Base-by-base conservation (phyloP, 2,888 invertebrate genomes). In the Heliconius cydno region DNA sequence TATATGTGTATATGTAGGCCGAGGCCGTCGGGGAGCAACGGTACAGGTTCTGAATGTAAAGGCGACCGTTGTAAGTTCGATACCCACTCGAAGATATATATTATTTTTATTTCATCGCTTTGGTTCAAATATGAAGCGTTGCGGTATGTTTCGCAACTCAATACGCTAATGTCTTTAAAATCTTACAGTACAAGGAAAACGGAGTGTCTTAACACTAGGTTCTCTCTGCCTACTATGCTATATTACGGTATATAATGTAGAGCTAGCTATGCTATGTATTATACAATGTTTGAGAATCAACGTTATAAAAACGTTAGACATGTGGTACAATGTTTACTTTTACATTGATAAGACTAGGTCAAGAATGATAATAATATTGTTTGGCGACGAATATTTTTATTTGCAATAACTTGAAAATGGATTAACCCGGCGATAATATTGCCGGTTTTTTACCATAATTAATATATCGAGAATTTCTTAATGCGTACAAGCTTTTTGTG, bases 221-320 rank as follows among this genome's bases (percentile, higher is more conserved):
- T 52, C 52, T 0, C 19, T 19, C 19, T 52, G 41, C 41, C 0
- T 52, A 22, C 52, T 3, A 30, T 30, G 30, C 30, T 30, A 3
- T 30, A 30, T 30, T 30, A 30, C 3, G 52, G 13, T 13, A 12
- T 57, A 57, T 5, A 57, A 22, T 7, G 57, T 22, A 22, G 2
- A 57, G 22, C 57, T 57, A 57, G 22, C 6, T 57, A 57, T 9
- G 9, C 57, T 57, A 9, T 63, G 15, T 63, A n/a, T 30, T 13
- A 34, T 38, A 75, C 38, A 41, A 74, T 63, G 74, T 63, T 60
- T 34, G 34, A 34, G 73, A 34, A 60, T 73, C 3, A 13, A 12
- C 19, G 15, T 73, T 60, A 73, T 34, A 73, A 73, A 73, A 73
- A 73, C 73, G 57, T 73, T 73, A 73, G 34, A n/a, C 73, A 73